These are phyloP conservation scores for Ispidina picta DNA, from an alignment of 2,797 vertebrate genomes.

Conservation along the genomic window DNA sequence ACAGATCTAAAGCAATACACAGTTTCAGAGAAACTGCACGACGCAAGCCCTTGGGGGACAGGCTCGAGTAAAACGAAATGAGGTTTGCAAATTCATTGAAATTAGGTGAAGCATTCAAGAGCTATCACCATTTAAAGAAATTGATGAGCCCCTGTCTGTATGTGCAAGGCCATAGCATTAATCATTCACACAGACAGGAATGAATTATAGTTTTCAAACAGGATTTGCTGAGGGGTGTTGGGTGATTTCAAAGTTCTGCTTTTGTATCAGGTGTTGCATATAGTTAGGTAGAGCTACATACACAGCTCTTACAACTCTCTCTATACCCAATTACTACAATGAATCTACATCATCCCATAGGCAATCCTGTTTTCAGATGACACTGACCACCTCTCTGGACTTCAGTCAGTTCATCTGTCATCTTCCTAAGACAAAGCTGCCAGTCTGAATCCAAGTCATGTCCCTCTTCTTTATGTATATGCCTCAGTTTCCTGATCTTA, in stretches of 20 bases:
- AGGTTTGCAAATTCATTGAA: constrained; percentile 60
- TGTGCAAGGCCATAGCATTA: not conserved
- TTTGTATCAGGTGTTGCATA: not conserved
- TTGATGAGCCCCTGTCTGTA: constrained; percentile 11
- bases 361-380: not conserved
- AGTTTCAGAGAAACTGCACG: constrained; percentile 8
- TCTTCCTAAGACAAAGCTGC: not conserved
- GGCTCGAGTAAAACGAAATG: not conserved
- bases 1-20: constrained; percentile 5
- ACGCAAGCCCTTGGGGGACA: constrained; percentile 3
- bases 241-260: not conserved
- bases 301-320: not conserved
- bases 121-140: constrained; percentile 34
- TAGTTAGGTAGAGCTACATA: not conserved
- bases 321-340: rapidly evolving
- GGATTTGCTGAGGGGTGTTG: not conserved
- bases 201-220: not conserved
- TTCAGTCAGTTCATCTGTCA: not conserved
- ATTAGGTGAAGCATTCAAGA: constrained; percentile 20
- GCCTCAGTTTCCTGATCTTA: not conserved
- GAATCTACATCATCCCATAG: too few relatives aligned
- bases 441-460: not conserved
- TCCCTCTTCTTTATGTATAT: not conserved
- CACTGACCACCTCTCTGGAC: not conserved
- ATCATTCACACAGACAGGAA: constrained; percentile 22